Percentiles rank a stretch among this genome's conserved stretches.
phyloP scores from a whole-genome alignment of 2,113 vertebrate species.

The Anhinga rufa region DNA sequence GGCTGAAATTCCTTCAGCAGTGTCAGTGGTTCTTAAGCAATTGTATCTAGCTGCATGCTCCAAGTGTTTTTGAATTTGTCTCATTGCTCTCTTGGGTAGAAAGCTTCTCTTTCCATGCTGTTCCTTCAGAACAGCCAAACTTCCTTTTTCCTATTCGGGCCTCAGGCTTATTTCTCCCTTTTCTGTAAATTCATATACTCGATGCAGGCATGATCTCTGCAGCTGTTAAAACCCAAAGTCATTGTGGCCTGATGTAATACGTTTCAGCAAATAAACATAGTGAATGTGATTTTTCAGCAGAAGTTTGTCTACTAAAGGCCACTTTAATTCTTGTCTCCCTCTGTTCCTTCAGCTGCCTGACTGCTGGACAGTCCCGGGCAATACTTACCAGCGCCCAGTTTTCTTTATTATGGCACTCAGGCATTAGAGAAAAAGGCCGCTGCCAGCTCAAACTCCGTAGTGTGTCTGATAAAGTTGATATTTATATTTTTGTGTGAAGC shows the following conservation, averaged over 20 bases:
- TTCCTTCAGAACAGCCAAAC: background rate
- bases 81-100: background rate
- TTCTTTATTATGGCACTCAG: background rate
- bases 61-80: background rate
- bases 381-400: background rate
- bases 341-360: background rate
- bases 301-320: background rate
- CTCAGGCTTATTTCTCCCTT: background rate
- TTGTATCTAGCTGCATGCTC: background rate
- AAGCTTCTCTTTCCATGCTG: background rate
- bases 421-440: background rate
- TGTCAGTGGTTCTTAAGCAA: background rate
- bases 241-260: background rate
- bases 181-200: background rate
- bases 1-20: background rate
- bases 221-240: background rate
- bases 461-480: background rate
- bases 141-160: background rate
- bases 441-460: background rate
- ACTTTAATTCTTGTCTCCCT: background rate
- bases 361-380: background rate
- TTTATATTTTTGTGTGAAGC: background rate
- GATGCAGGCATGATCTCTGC: background rate
- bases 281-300: background rate
- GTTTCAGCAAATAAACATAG: background rate